Percentiles rank a stretch among this genome's conserved stretches.
Evolutionary conservation across 1,140 invertebrate genomes (phyloP).

Genomic region (Nasonia giraulti): DNA sequence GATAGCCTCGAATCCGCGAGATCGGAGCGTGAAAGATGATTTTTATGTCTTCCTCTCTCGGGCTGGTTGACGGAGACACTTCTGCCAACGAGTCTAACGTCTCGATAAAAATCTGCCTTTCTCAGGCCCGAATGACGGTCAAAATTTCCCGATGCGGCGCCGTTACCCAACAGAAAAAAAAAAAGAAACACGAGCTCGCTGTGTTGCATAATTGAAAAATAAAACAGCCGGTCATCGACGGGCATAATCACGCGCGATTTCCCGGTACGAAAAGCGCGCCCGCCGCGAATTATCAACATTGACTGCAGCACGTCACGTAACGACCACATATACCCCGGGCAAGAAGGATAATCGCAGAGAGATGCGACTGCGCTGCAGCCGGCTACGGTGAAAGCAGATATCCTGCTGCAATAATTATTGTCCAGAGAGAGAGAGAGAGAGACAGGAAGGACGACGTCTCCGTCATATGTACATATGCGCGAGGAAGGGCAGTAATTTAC

Average conservation of each 20-base stretch:
- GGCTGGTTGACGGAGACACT: not conserved
- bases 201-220: constrained; percentile 28
- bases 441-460: not conserved
- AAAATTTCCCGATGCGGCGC: not conserved
- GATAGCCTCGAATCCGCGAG: not conserved
- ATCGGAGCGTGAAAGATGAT: not conserved
- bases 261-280: constrained; percentile 3
- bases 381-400: constrained; percentile 5
- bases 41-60: not conserved
- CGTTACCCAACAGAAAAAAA: constrained; percentile 7
- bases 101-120: not conserved
- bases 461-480: not conserved
- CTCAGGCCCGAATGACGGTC: too few species aligned
- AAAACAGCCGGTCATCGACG: constrained; percentile 22
- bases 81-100: not conserved
- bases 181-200: not conserved
- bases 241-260: not conserved
- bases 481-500: not conserved
- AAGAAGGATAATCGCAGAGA: not conserved
- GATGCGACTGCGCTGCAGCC: not conserved
- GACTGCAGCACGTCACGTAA: constrained; percentile 11
- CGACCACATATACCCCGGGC: not conserved
- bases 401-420: not conserved
- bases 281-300: not conserved
- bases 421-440: not conserved